These are phyloP conservation scores for Engystomops pustulosus DNA, from an alignment of 2,113 vertebrate genomes.

Conservation along the genomic window DNA sequence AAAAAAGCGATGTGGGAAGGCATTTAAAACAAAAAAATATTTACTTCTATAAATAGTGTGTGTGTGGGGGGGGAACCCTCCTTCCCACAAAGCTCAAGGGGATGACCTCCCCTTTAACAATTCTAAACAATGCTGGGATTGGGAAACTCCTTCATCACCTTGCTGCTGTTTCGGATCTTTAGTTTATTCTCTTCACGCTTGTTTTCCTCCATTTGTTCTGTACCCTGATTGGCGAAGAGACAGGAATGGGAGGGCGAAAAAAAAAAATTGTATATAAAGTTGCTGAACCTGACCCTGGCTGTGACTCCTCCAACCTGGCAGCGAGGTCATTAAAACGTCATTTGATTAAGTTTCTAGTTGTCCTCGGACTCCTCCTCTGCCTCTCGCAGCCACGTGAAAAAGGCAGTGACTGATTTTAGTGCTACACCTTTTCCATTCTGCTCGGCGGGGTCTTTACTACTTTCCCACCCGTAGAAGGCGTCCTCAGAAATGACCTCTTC, in stretches of 20 bases:
- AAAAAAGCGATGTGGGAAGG: slow-evolving; percentile 71
- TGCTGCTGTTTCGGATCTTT: background rate
- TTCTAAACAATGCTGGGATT: slow-evolving; percentile 69
- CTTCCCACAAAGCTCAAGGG: slow-evolving; percentile 74
- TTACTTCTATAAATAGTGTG: slow-evolving; percentile 95
- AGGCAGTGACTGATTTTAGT: slow-evolving; percentile 92
- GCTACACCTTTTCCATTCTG: slow-evolving; percentile 94
- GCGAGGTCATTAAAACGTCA: slow-evolving; percentile 30
- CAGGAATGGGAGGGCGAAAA: slow-evolving; percentile 59
- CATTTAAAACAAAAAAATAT: slow-evolving; percentile 92
- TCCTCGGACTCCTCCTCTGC: slow-evolving; percentile 98
- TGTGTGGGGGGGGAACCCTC: slow-evolving; percentile 78
- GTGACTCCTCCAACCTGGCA: slow-evolving; percentile 52
- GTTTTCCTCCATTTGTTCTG: slow-evolving; percentile 60
- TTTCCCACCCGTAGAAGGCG: slow-evolving; percentile 97
- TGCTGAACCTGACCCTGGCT: slow-evolving; percentile 76
- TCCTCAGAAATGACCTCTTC: slow-evolving; percentile 98
- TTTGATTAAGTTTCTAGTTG: slow-evolving; percentile 80
- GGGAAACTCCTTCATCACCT: slow-evolving; percentile 61
- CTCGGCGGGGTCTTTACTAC: slow-evolving; percentile 93
- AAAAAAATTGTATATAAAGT: slow-evolving; percentile 80
- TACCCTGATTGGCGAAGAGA: slow-evolving; percentile 84
- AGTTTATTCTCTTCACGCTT: background rate
- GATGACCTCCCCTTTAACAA: slow-evolving; percentile 65
- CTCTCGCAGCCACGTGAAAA: slow-evolving; percentile 98